phyloP scores from a whole-genome alignment of 2,113 vertebrate genomes.

The Psilopsiagon aymara region DNA sequence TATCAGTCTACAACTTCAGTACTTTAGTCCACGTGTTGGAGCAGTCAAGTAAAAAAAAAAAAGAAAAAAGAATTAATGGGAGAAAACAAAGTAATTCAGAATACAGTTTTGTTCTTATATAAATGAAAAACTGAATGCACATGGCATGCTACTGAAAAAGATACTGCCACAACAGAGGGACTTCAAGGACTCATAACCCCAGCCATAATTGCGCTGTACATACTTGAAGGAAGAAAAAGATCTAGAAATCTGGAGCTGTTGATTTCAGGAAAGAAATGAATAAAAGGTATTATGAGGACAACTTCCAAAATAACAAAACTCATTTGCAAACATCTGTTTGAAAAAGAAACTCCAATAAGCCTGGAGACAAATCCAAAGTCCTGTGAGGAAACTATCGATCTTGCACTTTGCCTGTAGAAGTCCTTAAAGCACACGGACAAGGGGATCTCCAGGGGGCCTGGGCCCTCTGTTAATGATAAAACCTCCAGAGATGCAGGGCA shows the following conservation, averaged over 20 bases:
- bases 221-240: not conserved
- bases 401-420: not conserved
- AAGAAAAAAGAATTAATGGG: not conserved
- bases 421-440: not conserved
- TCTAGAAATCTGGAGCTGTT: not conserved
- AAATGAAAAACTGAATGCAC: constrained; percentile 4
- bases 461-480: not conserved
- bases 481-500: not conserved
- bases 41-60: not conserved
- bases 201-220: not conserved
- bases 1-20: not conserved
- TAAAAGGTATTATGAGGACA: not conserved
- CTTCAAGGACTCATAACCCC: constrained; percentile 2
- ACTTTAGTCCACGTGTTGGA: not conserved
- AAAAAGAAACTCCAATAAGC: not conserved
- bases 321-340: not conserved
- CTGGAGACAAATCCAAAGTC: not conserved
- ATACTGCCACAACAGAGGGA: constrained; percentile 22
- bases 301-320: not conserved
- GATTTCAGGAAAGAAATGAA: not conserved
- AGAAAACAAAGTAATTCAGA: constrained; percentile 12
- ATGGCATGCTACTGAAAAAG: not conserved
- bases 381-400: not conserved
- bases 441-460: fast-evolving
- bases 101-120: constrained; percentile 14